Percentiles rank a stretch among this genome's conserved stretches.
phyloP scores from a whole-genome alignment of 2,888 invertebrate genomes.

The Chaetogeoica ovagalla region DNA sequence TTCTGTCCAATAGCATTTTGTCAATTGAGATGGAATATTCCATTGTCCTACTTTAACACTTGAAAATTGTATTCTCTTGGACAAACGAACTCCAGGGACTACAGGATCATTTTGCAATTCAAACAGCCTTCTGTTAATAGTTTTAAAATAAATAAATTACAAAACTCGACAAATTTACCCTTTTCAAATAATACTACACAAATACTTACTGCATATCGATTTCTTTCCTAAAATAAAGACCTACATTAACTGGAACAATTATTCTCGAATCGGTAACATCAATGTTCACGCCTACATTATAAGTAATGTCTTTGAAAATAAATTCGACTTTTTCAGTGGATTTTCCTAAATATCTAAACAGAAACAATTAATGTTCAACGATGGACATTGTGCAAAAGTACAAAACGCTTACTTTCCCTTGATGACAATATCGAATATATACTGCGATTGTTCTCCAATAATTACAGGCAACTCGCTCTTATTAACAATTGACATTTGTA shows the following conservation, averaged over 20 bases:
- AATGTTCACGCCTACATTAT: constrained; percentile 42
- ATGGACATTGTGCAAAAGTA: neutral
- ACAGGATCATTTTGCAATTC: constrained; percentile 56
- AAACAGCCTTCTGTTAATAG: constrained; percentile 54
- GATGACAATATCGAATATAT: constrained; percentile 30
- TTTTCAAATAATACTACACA: neutral
- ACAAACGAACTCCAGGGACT: constrained; percentile 64
- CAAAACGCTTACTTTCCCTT: constrained; percentile 30
- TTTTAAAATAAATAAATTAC: constrained; percentile 1
- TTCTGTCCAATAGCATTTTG: constrained; percentile 25
- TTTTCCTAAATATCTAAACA: constrained; percentile 35
- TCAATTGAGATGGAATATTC: constrained; percentile 60
- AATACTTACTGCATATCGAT: constrained; percentile 39
- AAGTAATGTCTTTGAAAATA: constrained; percentile 26
- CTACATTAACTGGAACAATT: neutral
- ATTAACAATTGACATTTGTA: constrained; percentile 24
- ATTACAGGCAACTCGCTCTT: constrained; percentile 24
- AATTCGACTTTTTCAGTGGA: constrained; percentile 44
- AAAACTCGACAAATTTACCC: neutral
- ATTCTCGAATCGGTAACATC: constrained; percentile 39
- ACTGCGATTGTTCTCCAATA: constrained; percentile 17
- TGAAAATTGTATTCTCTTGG: constrained; percentile 67
- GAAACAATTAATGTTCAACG: neutral
- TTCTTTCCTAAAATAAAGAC: neutral
- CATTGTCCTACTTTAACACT: constrained; percentile 62